Evolutionary conservation across 2,888 invertebrate genomes (phyloP).

Genomic region (Oscheius sp.): DNA sequence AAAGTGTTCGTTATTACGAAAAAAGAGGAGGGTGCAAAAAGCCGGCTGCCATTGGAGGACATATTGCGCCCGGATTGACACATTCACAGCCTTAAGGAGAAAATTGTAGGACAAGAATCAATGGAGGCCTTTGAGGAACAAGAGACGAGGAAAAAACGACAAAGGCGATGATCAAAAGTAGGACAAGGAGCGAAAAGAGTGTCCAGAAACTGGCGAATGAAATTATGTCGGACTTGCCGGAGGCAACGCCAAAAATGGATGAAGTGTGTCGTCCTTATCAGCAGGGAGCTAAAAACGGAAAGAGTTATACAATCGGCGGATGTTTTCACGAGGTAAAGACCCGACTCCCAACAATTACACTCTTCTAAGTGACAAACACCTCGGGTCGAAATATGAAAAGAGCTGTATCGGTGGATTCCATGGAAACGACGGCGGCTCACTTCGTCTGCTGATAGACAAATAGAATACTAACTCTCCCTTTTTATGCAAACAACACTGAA

Average conservation of each 20-base stretch:
- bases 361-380: neutral
- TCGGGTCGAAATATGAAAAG: neutral
- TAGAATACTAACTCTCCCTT: neutral
- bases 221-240: too few relatives aligned
- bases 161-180: too few relatives aligned
- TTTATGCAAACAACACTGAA: neutral
- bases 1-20: too few relatives aligned
- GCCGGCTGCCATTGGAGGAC: too few relatives aligned
- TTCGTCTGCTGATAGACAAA: neutral
- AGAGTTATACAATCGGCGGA: neutral
- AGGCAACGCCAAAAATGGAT: too few relatives aligned
- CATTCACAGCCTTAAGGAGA: neutral
- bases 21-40: neutral
- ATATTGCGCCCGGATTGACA: neutral
- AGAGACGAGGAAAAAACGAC: too few relatives aligned
- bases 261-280: neutral
- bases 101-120: neutral
- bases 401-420: neutral
- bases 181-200: neutral
- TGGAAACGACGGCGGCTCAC: neutral
- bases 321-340: neutral
- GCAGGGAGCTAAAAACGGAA: neutral
- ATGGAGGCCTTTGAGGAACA: too few relatives aligned
- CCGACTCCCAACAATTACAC: constrained; percentile 6
- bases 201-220: too few relatives aligned